Evolutionary conservation across 2,797 vertebrate genomes (phyloP).

Genomic region (Pseudopleuronectes americanus): DNA sequence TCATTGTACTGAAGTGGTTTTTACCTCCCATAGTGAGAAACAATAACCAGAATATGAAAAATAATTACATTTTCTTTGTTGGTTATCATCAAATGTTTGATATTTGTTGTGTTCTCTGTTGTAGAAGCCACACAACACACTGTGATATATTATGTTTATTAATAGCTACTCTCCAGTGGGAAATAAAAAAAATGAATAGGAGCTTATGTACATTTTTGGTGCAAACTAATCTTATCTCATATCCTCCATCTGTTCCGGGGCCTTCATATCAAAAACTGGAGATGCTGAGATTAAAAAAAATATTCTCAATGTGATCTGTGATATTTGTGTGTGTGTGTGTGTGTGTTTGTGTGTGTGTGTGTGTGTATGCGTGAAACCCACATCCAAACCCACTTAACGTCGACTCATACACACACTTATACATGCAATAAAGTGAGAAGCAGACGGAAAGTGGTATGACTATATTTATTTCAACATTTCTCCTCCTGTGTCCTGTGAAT

Average conservation of each 20-base stretch:
- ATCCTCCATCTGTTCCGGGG: constrained; percentile 23
- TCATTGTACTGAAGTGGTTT: background rate
- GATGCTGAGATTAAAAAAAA: constrained; percentile 1
- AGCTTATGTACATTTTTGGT: background rate
- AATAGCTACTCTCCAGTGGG: constrained; percentile 6
- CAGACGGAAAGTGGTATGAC: too few relatives aligned
- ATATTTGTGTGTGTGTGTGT: constrained; percentile 17
- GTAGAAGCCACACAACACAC: too few relatives aligned
- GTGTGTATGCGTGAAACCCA: background rate
- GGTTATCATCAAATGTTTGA: background rate
- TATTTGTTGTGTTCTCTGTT: background rate
- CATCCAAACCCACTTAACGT: too few relatives aligned
- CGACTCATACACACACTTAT: too few relatives aligned
- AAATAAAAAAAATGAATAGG: constrained; percentile 21
- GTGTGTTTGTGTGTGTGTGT: too few relatives aligned
- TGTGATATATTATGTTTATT: constrained; percentile 7
- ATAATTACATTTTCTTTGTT: background rate
- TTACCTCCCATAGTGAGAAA: background rate
- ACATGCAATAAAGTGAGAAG: too few relatives aligned
- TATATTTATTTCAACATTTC: too few relatives aligned
- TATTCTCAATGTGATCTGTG: too few relatives aligned
- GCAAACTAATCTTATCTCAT: background rate
- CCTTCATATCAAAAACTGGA: constrained; percentile 12
- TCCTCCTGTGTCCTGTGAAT: too few relatives aligned
- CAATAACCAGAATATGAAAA: constrained; percentile 4